phyloP scores from a whole-genome alignment of 2,113 vertebrate genomes.

The Cepphus grylle region DNA sequence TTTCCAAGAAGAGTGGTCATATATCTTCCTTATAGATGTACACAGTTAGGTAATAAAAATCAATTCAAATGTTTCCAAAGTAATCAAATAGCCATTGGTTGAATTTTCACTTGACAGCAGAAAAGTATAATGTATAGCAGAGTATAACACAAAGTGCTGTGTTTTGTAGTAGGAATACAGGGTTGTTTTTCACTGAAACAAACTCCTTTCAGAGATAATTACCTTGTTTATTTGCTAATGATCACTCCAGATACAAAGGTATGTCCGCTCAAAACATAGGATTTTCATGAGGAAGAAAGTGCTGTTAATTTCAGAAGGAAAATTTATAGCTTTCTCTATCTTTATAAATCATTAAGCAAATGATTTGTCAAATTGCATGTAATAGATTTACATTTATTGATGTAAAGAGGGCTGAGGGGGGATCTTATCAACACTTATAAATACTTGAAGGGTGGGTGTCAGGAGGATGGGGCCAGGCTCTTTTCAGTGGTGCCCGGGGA shows the following conservation, averaged over 20 bases:
- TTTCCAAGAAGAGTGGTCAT: neutral
- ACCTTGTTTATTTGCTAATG: slow-evolving; percentile 35
- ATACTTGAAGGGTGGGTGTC: no score
- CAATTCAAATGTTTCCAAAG: slow-evolving; percentile 44
- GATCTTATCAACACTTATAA: no score
- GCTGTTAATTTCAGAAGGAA: slow-evolving; percentile 10
- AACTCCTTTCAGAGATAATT: slow-evolving; percentile 23
- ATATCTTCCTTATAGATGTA: slow-evolving; percentile 10
- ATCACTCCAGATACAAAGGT: neutral
- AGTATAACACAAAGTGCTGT: neutral
- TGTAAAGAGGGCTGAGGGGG: neutral
- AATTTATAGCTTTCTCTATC: neutral
- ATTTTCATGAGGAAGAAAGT: neutral
- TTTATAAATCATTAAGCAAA: slow-evolving; percentile 37
- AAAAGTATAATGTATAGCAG: slow-evolving; percentile 16
- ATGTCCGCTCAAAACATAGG: neutral
- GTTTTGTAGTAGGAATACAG: neutral
- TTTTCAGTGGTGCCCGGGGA: no score
- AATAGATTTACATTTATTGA: slow-evolving; percentile 34
- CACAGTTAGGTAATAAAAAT: slow-evolving; percentile 27
- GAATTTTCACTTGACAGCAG: slow-evolving; percentile 34
- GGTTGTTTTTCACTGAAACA: slow-evolving; percentile 5
- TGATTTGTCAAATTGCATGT: slow-evolving; percentile 16
- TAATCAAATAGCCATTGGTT: slow-evolving; percentile 33
- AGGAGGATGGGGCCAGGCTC: no score